Evolutionary conservation across 2,797 vertebrate genomes (phyloP).

Genomic region (Apogon hyalosoma): DNA sequence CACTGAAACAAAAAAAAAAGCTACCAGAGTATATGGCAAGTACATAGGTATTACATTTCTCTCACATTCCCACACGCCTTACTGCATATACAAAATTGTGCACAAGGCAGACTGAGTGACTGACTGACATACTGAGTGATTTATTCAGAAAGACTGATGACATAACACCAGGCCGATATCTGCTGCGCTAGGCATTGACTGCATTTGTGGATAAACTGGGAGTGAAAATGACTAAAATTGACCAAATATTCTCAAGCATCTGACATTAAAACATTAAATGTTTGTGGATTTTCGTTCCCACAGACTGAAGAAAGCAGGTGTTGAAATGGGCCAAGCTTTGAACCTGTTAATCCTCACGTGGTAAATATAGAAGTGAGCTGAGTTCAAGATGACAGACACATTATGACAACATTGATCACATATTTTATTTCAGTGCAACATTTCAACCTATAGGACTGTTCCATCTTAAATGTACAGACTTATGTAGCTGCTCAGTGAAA

Average conservation of each 20-base stretch:
- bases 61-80: not conserved
- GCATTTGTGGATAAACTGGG: not conserved
- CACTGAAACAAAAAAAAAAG: no score
- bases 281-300: slow-evolving; percentile 12
- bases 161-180: not conserved
- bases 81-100: slow-evolving; percentile 2
- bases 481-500: not conserved
- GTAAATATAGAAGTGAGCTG: slow-evolving; percentile 82
- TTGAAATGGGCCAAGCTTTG: slow-evolving; percentile 64
- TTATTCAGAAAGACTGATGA: not conserved
- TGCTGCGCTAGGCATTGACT: no score
- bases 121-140: not conserved
- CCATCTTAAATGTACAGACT: not conserved
- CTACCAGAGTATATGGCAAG: no score
- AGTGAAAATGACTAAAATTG: not conserved
- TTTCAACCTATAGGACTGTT: slow-evolving; percentile 14
- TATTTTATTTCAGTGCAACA: slow-evolving; percentile 32
- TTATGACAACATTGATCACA: slow-evolving; percentile 56
- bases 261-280: slow-evolving; percentile 19
- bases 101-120: not conserved
- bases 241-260: not conserved
- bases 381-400: slow-evolving; percentile 62
- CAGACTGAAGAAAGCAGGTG: slow-evolving; percentile 81
- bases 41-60: not conserved
- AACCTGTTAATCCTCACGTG: slow-evolving; percentile 79